Evolutionary conservation across 64 coral and sea anemone species (phyloP).

Genomic region (Montipora cactus): DNA sequence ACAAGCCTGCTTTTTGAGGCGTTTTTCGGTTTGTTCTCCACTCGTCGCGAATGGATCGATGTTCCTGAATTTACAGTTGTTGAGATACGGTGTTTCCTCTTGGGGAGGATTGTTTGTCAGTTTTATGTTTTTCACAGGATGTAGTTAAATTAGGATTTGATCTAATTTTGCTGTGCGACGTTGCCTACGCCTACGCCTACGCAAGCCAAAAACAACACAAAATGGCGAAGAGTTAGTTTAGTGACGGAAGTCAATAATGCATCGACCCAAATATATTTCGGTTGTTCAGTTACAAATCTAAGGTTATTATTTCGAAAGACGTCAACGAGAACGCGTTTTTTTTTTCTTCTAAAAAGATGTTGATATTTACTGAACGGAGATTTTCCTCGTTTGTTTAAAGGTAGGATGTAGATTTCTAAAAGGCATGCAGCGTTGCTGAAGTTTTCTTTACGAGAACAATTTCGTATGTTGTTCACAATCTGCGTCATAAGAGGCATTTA

Average conservation of each 20-base stretch:
- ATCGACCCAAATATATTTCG: background rate
- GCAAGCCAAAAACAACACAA: background rate
- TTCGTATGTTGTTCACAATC: background rate
- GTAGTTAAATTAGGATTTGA: constrained; percentile 22
- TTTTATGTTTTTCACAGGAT: constrained; percentile 13
- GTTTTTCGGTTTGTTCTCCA: no score
- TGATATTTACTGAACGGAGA: background rate
- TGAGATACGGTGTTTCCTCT: background rate
- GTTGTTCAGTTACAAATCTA: background rate
- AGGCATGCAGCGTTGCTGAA: background rate
- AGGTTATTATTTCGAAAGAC: background rate
- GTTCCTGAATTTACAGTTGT: no score
- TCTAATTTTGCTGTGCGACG: constrained; percentile 7
- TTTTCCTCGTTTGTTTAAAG: background rate
- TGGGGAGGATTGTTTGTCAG: background rate
- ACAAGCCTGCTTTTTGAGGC: no score
- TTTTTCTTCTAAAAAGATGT: background rate
- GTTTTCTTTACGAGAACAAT: background rate
- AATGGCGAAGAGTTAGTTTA: background rate
- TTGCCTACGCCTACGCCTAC: constrained; percentile 21
- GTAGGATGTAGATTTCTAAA: background rate
- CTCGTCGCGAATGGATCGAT: no score
- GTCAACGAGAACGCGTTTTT: background rate
- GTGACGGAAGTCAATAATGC: constrained; percentile 4
- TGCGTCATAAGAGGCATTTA: background rate